Conservation (phyloP, 2,113 vertebrate species). For the Rutilus rutilus region DNA sequence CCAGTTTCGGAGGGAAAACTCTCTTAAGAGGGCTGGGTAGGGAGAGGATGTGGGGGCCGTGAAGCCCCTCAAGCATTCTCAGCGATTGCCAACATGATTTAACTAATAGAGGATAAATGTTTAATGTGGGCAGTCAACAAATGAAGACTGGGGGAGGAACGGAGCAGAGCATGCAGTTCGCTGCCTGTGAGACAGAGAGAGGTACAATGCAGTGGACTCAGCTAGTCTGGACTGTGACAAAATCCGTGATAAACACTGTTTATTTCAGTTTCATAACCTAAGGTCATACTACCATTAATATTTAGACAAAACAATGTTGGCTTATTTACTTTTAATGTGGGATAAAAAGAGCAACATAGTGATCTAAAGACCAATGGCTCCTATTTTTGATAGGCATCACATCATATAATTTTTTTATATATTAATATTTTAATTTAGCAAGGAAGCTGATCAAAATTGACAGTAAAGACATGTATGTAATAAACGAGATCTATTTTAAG, state of each 20-base stretch:
- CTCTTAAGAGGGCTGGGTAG: not conserved
- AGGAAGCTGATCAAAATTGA: too few species aligned
- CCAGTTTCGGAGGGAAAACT: not conserved
- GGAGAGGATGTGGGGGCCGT: constrained; percentile 22
- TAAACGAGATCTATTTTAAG: too few species aligned
- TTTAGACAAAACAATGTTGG: not conserved
- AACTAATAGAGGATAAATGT: constrained; percentile 57
- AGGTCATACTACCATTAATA: not conserved
- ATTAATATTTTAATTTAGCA: not conserved
- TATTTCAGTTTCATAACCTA: not conserved
- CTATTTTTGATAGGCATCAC: not conserved
- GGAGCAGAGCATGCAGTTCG: not conserved
- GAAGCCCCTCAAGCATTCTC: constrained; percentile 54
- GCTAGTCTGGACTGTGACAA: not conserved
- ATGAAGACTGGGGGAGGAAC: constrained; percentile 11
- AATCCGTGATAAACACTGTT: constrained; percentile 11
- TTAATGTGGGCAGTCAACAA: constrained; percentile 50
- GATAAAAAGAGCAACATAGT: not conserved
- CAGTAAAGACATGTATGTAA: too few species aligned
- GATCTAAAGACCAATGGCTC: not conserved
- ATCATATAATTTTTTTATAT: not conserved
- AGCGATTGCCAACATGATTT: constrained; percentile 55
- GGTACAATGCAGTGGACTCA: not conserved
- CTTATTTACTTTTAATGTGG: not conserved
- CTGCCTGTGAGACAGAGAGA: not conserved